Evolutionary conservation across 1,140 invertebrate species (phyloP).

Genomic region (Drosophila malerkotliana): DNA sequence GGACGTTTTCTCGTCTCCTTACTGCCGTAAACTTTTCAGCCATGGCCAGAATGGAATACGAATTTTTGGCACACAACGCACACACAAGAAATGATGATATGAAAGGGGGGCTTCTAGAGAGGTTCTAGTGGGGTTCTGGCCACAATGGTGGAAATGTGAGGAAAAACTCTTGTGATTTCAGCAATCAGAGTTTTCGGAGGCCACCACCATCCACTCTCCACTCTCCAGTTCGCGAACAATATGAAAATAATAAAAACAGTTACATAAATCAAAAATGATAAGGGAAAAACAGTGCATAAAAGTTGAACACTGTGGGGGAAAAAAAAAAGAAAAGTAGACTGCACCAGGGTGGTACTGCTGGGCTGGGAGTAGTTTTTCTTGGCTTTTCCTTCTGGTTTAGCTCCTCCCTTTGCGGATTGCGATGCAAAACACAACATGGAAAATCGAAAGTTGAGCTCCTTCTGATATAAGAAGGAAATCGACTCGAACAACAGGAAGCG

Average conservation of each 20-base stretch:
- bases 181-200: conserved; percentile 53
- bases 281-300: conserved; percentile 74
- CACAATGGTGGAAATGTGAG: conserved; percentile 22
- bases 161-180: conserved; percentile 75
- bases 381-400: background rate
- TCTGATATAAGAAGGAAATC: conserved; percentile 64
- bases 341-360: conserved; percentile 5
- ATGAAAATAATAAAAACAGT: conserved; percentile 83
- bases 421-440: conserved; percentile 49
- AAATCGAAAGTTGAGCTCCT: conserved; percentile 70
- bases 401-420: conserved; percentile 11
- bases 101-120: background rate
- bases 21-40: conserved; percentile 62
- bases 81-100: conserved; percentile 36
- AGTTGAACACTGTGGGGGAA: conserved; percentile 41
- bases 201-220: conserved; percentile 18
- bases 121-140: background rate
- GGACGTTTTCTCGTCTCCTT: conserved; percentile 27
- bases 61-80: conserved; percentile 70
- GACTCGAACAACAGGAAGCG: conserved; percentile 73
- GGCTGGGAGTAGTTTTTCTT: background rate
- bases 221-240: conserved; percentile 58
- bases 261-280: conserved; percentile 82
- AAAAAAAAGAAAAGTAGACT: conserved; percentile 39
- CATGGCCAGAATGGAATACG: conserved; percentile 58